Evolutionary conservation across 1,140 invertebrate genomes (phyloP).

Genomic region (Whitmania pigra): DNA sequence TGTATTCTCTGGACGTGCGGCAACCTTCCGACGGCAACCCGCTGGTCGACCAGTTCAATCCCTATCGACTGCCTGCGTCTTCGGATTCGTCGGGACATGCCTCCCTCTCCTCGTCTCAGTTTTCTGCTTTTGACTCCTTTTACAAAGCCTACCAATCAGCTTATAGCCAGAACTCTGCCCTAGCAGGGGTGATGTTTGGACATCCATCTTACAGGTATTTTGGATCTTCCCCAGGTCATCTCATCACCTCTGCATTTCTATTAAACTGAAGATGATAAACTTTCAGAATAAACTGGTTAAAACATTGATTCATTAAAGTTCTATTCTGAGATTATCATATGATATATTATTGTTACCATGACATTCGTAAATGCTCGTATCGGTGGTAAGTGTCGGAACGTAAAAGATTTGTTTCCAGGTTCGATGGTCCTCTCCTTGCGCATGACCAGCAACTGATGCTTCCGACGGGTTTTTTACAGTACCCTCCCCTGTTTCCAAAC

Average conservation of each 20-base stretch:
- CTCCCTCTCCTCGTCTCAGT: not conserved
- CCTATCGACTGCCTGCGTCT: not conserved
- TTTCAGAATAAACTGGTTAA: not conserved
- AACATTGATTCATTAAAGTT: not conserved
- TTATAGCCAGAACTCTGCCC: not conserved
- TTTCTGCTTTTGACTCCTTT: not conserved
- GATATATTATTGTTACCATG: too few species aligned
- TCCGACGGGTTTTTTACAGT: not conserved
- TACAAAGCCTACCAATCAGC: slow-evolving; percentile 9
- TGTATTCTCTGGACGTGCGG: not conserved
- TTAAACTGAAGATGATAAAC: too few species aligned
- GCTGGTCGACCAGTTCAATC: not conserved
- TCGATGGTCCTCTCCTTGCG: not conserved
- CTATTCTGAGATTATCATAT: not conserved
- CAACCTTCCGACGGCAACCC: not conserved
- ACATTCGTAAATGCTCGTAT: not conserved
- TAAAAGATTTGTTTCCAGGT: not conserved
- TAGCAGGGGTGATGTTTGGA: not conserved
- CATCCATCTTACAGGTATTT: not conserved
- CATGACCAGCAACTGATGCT: not conserved
- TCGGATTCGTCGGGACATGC: not conserved
- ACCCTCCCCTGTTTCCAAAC: not conserved
- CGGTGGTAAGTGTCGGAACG: not conserved
- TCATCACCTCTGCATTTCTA: too few species aligned
- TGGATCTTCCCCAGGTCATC: not conserved